phyloP scores from a whole-genome alignment of 2,797 vertebrate species.

The Setipinna tenuifilis region DNA sequence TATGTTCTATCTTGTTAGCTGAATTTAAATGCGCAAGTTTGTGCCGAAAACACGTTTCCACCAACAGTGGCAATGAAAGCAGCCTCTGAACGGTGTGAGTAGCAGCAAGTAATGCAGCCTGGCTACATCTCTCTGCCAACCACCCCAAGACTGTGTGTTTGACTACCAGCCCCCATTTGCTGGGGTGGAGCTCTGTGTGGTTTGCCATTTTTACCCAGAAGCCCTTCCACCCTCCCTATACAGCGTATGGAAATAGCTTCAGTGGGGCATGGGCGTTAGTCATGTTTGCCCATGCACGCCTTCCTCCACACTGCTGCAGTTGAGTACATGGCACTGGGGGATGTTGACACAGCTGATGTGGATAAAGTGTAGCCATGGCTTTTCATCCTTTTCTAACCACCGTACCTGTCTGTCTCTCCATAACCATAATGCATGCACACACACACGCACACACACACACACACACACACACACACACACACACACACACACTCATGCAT shows the following conservation, averaged over 20 bases:
- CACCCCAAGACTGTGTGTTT: not conserved
- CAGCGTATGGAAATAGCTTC: not conserved
- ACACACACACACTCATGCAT: too few relatives aligned
- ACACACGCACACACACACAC: too few relatives aligned
- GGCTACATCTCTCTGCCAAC: not conserved
- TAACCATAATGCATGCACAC: too few relatives aligned
- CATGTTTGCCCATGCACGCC: not conserved
- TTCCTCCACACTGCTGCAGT: not conserved
- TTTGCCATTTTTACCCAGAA: not conserved
- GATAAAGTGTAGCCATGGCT: not conserved
- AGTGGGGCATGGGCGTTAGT: not conserved
- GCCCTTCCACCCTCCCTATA: not conserved
- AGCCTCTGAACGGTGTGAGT: not conserved
- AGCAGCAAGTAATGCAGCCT: not conserved
- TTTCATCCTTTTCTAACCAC: not conserved
- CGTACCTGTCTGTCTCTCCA: not conserved
- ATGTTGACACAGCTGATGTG: slow-evolving; percentile 8
- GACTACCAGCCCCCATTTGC: not conserved
- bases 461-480: too few relatives aligned
- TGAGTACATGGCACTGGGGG: not conserved
- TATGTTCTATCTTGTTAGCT: too few relatives aligned
- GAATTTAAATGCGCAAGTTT: too few relatives aligned
- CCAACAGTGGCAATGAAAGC: not conserved
- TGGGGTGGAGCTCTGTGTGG: not conserved
- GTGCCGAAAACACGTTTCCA: not conserved